Evolutionary conservation across 2,888 invertebrate species (phyloP), one percentile per base, ranked within the genome.

Genomic region (Lacanobia oleracea): DNA sequence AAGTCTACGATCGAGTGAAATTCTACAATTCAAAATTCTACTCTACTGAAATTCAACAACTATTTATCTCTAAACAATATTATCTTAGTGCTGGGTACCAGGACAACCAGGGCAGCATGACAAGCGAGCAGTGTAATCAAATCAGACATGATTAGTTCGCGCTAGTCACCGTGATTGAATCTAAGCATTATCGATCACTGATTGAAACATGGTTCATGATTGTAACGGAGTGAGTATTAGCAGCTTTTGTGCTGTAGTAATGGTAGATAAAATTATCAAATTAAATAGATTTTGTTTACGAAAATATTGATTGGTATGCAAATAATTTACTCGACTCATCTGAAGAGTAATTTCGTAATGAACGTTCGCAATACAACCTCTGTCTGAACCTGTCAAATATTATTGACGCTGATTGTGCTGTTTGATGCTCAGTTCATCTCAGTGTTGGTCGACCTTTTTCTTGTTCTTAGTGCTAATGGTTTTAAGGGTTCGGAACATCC

Each of bases 131-230:
- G 63, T 72, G 53, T 79, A 74, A 83, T 83, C 77, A 68, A 81
- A 83, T 83, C 77, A 84, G 67, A 72, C 77, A 68, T 67, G 57
- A 74, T 81, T 81, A 86, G 62, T 70, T 66, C 59, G 64, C 61
- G 67, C 64, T 63, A 68, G 69, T 66, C 67, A 45, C 50, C 56
- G 65, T 68, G 84, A 83, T 77, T 77, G 65, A 73, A 74, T 72
- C 57, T 37, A 67, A 67, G 66, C 51, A 56, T 71, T 77, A 76
- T 69, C 60, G 59, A 72, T 62, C 53, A 48, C 75, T 80, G 79
- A 83, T 79, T 80, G 75, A 66, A 62, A 79, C 79, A 73, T 51
- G 54, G 23, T 33, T 37, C 33, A 21, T 23, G 14, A 23, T 65
- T 10, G 21, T 60, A n/a, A 62, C 14, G 27, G 18, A 6, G 6